phyloP scores from a whole-genome alignment of 2,888 invertebrate species.

The Eupithecia pulchellata region DNA sequence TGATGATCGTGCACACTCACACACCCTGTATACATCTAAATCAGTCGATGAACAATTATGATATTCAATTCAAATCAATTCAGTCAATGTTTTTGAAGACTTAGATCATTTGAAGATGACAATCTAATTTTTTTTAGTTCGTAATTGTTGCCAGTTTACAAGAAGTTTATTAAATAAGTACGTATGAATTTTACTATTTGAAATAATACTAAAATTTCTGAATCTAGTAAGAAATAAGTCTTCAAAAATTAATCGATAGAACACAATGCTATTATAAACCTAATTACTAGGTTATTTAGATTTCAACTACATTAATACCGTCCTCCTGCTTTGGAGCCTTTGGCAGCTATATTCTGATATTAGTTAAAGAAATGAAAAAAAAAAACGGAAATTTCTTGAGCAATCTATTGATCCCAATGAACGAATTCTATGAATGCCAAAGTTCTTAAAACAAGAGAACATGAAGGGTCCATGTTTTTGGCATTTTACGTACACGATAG shows the following conservation, averaged over 20 bases:
- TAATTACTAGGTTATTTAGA: background rate
- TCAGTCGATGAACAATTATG: slow-evolving; percentile 44
- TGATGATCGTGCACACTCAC: slow-evolving; percentile 40
- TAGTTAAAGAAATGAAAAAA: background rate
- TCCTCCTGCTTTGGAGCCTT: slow-evolving; percentile 1
- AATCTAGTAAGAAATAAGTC: slow-evolving; percentile 36
- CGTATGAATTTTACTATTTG: background rate
- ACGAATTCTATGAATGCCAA: background rate
- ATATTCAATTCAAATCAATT: slow-evolving; percentile 44
- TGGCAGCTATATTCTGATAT: background rate
- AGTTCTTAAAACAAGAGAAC: slow-evolving; percentile 10
- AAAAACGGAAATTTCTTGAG: background rate
- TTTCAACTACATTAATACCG: background rate
- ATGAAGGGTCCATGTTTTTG: slow-evolving; percentile 45
- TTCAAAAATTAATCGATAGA: slow-evolving; percentile 39
- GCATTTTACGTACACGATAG: slow-evolving; percentile 43
- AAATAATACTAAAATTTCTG: background rate
- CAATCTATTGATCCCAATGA: slow-evolving; percentile 14
- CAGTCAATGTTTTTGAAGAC: slow-evolving; percentile 44
- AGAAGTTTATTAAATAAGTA: slow-evolving; percentile 2
- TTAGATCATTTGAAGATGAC: slow-evolving; percentile 29
- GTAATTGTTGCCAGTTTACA: slow-evolving; percentile 14
- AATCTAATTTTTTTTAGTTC: background rate
- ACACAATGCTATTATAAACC: slow-evolving; percentile 34
- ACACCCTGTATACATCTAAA: slow-evolving; percentile 45